phyloP scores from a whole-genome alignment of 1,140 invertebrate genomes.

The Acarapis woodi region DNA sequence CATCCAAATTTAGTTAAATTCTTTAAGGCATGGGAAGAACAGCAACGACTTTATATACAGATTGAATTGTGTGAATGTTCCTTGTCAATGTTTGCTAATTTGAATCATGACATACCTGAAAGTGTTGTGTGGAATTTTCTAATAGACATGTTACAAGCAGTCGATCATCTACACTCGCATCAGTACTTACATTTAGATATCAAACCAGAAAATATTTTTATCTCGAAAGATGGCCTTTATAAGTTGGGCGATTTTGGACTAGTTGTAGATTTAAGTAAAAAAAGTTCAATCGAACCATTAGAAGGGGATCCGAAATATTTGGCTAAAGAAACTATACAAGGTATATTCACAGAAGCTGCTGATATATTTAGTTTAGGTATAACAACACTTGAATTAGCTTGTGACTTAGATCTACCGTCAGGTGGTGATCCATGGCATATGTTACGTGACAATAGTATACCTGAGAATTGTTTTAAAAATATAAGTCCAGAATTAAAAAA shows the following conservation, averaged over 20 bases:
- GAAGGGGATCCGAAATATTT: conserved; percentile 47
- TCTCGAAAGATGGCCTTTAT: conserved; percentile 23
- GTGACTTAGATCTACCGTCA: conserved; percentile 34
- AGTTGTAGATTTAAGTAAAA: conserved; percentile 29
- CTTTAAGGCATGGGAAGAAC: conserved; percentile 40
- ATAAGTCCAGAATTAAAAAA: conserved; percentile 24
- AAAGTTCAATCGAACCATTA: conserved; percentile 21
- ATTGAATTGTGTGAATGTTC: conserved; percentile 33
- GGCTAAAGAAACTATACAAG: conserved; percentile 34
- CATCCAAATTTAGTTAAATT: conserved; percentile 36
- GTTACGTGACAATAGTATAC: conserved; percentile 24
- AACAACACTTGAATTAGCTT: conserved; percentile 35
- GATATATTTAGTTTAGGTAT: conserved; percentile 34
- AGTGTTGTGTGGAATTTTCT: conserved; percentile 23
- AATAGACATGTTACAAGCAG: conserved; percentile 24
- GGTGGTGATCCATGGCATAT: conserved; percentile 35
- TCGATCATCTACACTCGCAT: conserved; percentile 32
- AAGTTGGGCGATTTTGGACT: conserved; percentile 45
- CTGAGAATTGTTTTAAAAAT: conserved; percentile 20
- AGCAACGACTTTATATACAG: conserved; percentile 34
- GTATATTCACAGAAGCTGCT: conserved; percentile 26
- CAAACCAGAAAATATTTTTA: conserved; percentile 42
- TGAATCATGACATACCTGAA: conserved; percentile 23
- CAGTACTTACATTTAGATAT: conserved; percentile 41
- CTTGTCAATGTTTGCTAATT: conserved; percentile 14